Conservation (phyloP, 2,797 vertebrate species). For the Austrolebias charrua region DNA sequence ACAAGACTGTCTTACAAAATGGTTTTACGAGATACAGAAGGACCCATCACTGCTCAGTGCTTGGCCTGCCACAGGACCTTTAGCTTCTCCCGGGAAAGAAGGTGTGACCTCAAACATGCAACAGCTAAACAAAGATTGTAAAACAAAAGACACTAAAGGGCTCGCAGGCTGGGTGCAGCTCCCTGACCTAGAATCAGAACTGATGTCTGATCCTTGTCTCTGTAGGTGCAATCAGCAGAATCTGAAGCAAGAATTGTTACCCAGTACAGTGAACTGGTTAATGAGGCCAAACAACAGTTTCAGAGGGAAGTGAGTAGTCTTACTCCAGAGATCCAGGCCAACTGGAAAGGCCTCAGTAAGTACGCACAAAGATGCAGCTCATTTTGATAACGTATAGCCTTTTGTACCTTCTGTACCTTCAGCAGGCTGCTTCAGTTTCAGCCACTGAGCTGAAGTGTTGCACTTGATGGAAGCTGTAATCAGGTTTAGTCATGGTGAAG, state of each 20-base stretch:
- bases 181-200: background rate
- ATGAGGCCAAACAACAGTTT: slow-evolving; percentile 90
- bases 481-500: background rate
- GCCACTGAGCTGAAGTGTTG: background rate
- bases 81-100: no score
- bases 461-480: background rate
- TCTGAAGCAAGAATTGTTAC: slow-evolving; percentile 92
- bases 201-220: background rate
- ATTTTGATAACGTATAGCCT: no score
- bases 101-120: no score
- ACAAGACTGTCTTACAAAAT: no score
- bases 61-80: no score
- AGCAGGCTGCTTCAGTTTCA: no score
- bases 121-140: no score
- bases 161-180: no score
- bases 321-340: slow-evolving; percentile 90
- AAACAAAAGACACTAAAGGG: no score
- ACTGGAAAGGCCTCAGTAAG: slow-evolving; percentile 97
- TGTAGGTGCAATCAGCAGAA: slow-evolving; percentile 89
- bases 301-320: slow-evolving; percentile 92
- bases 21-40: no score
- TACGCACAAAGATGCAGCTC: background rate
- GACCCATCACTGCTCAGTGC: no score
- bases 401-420: no score
- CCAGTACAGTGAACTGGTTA: slow-evolving; percentile 94